These are phyloP conservation scores for Aphaenogaster rudis DNA, from an alignment of 1,140 invertebrate species.

Conservation along the genomic window DNA sequence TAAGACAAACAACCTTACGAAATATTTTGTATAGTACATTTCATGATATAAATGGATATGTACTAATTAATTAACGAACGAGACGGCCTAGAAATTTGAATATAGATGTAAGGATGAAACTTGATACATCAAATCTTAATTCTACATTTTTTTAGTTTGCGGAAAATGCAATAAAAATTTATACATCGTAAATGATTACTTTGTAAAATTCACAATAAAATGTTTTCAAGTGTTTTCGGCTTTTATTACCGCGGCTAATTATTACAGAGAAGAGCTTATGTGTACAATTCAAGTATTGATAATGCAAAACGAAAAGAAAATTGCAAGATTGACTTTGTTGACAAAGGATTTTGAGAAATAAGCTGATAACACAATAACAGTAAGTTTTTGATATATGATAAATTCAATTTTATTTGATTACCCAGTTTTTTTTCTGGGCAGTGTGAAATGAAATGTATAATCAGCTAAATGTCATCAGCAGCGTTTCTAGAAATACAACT, in stretches of 20 bases:
- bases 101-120: neutral
- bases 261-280: neutral
- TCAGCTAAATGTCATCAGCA: neutral
- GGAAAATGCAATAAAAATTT: constrained; percentile 11
- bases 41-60: neutral
- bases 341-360: neutral
- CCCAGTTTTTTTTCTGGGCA: neutral
- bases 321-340: neutral
- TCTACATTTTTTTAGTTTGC: neutral
- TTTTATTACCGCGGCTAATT: neutral
- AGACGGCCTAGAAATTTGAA: constrained; percentile 20
- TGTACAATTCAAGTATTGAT: neutral
- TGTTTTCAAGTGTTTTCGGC: neutral
- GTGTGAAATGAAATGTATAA: neutral
- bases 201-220: constrained; percentile 47
- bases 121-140: constrained; percentile 9
- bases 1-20: neutral
- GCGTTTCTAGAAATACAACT: neutral
- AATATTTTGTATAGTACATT: constrained; percentile 16
- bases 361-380: neutral
- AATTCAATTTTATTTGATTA: neutral
- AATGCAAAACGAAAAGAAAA: neutral
- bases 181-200: constrained; percentile 42
- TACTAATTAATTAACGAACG: constrained; percentile 13
- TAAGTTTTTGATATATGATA: neutral